These are phyloP conservation scores for Psephotus haematonotus DNA, from an alignment of 2,113 vertebrate genomes.

Conservation along the genomic window DNA sequence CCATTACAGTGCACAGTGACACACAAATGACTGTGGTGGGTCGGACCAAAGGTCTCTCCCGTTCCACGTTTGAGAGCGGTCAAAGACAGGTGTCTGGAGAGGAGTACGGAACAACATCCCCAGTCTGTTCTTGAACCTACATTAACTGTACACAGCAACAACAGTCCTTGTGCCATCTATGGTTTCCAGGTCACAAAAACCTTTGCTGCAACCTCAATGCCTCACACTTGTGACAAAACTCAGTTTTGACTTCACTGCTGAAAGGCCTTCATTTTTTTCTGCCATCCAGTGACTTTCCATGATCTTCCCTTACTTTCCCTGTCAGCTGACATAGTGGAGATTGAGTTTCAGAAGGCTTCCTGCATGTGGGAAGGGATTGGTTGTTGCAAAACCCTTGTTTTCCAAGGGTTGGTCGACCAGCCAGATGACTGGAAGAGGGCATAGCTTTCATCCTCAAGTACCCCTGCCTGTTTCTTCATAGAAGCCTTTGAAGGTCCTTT, in stretches of 20 bases:
- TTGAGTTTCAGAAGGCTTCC: not conserved
- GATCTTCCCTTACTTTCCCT: not conserved
- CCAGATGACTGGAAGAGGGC: not conserved
- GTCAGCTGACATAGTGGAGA: not conserved
- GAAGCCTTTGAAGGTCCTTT: not conserved
- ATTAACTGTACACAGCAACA: not conserved
- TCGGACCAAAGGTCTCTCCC: not conserved
- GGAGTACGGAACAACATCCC: not conserved
- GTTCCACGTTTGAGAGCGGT: not conserved
- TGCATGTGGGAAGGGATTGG: not conserved
- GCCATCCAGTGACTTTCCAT: not conserved
- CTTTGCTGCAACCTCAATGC: not conserved
- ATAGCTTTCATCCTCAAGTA: not conserved
- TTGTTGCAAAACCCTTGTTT: not conserved
- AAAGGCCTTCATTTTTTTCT: not conserved
- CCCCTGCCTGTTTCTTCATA: not conserved
- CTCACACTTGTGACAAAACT: not conserved
- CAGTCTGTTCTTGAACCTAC: not conserved
- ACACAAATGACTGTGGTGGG: rapidly evolving
- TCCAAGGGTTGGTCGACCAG: not conserved
- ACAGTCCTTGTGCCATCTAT: not conserved
- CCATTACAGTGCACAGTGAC: not conserved
- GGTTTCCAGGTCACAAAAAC: not conserved
- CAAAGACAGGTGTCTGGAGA: not conserved
- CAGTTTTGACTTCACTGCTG: not conserved